Percentiles rank a stretch among this genome's conserved stretches.
Conservation (phyloP, 2,888 invertebrate genomes). For the Ctenicera cuprea region DNA sequence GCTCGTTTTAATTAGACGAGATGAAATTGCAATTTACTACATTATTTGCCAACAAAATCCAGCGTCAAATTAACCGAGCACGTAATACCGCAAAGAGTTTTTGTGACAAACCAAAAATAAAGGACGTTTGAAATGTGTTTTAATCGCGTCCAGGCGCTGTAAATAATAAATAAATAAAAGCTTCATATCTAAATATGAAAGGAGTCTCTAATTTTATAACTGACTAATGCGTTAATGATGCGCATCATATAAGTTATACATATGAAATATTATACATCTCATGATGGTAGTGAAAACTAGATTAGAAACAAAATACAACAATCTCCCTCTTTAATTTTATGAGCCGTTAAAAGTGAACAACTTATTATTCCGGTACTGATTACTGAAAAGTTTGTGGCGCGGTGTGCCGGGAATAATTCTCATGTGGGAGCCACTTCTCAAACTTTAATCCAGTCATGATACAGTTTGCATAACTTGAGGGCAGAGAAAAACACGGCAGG, state of each 20-base stretch:
- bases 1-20: background rate
- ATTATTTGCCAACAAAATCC: constrained; percentile 14
- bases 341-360: constrained; percentile 41
- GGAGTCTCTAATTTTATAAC: background rate
- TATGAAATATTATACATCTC: background rate
- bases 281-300: background rate
- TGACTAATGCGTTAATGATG: no score
- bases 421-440: constrained; percentile 45
- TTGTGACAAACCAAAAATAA: background rate
- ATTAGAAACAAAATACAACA: constrained; percentile 20
- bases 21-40: constrained; percentile 11
- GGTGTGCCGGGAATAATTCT: constrained; percentile 39
- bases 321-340: constrained; percentile 36
- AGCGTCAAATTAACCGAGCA: background rate
- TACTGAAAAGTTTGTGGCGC: constrained; percentile 42
- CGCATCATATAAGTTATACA: background rate
- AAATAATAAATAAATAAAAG: background rate
- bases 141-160: background rate
- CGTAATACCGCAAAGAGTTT: background rate
- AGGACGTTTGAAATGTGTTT: background rate
- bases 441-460: constrained; percentile 57
- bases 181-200: background rate
- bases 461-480: constrained; percentile 57
- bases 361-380: constrained; percentile 45
- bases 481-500: constrained; percentile 43